Conservation (phyloP, 1,140 invertebrate species). For the Oncopeltus fasciatus region DNA sequence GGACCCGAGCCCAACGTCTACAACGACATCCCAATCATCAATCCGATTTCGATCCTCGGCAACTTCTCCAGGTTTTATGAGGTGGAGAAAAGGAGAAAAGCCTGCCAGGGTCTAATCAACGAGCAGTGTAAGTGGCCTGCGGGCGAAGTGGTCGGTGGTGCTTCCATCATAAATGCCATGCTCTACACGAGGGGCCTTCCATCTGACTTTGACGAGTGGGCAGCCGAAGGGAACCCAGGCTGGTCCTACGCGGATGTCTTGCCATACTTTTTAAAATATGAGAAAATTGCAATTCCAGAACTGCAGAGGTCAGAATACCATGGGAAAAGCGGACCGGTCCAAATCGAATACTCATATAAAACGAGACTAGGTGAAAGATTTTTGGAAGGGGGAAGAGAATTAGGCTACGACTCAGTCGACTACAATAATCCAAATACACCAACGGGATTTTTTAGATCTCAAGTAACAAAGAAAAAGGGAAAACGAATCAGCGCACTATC, state of each 20-base stretch:
- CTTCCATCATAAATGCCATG: slow-evolving; percentile 67
- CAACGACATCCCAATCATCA: not conserved
- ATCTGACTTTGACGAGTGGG: slow-evolving; percentile 49
- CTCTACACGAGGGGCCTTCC: slow-evolving; percentile 56
- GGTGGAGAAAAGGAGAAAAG: slow-evolving; percentile 36
- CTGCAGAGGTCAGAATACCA: not conserved
- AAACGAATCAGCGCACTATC: slow-evolving; percentile 31
- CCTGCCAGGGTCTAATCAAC: not conserved
- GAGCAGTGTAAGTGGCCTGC: slow-evolving; percentile 44
- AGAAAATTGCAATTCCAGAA: not conserved
- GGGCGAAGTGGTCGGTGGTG: slow-evolving; percentile 60
- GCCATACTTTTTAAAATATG: slow-evolving; percentile 33
- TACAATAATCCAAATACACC: not conserved
- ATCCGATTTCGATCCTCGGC: not conserved
- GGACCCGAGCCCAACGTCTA: not conserved
- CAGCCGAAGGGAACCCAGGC: slow-evolving; percentile 34
- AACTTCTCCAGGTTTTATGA: not conserved
- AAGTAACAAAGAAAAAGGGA: slow-evolving; percentile 8
- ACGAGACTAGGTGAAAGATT: slow-evolving; percentile 34
- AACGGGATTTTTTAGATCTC: not conserved
- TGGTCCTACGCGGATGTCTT: slow-evolving; percentile 46
- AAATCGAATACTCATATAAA: slow-evolving; percentile 34
- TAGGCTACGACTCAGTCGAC: not conserved
- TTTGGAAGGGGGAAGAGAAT: not conserved
- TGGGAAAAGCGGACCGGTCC: slow-evolving; percentile 32